Conservation (phyloP, 53 echinoderm and acorn worm species). For the Holothuria leucospilota region DNA sequence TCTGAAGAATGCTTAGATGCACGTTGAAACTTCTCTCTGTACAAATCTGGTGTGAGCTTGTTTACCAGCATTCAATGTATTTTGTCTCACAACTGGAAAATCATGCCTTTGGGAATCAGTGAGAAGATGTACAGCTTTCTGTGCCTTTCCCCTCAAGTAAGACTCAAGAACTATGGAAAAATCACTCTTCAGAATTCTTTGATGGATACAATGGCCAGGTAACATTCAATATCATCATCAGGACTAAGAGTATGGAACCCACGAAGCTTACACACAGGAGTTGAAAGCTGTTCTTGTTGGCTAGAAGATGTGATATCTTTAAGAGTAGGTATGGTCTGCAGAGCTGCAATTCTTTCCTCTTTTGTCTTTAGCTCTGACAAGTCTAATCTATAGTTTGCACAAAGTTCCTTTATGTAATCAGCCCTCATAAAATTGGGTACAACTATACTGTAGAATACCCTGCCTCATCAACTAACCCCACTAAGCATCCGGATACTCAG, state of each 20-base stretch:
- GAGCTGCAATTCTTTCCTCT: too few relatives aligned
- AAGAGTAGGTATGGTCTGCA: too few relatives aligned
- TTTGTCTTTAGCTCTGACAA: too few relatives aligned
- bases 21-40: background rate
- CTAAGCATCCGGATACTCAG: too few relatives aligned
- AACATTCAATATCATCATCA: slow-evolving; percentile 61
- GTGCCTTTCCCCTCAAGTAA: slow-evolving; percentile 65
- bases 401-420: too few relatives aligned
- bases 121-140: slow-evolving; percentile 57
- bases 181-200: slow-evolving; percentile 25
- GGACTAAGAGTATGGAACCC: slow-evolving; percentile 53
- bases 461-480: too few relatives aligned
- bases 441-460: too few relatives aligned
- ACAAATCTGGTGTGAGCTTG: slow-evolving; percentile 29
- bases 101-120: slow-evolving; percentile 43
- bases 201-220: slow-evolving; percentile 33
- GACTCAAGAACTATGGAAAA: too few relatives aligned
- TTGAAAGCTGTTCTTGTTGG: too few relatives aligned
- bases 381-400: too few relatives aligned
- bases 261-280: background rate
- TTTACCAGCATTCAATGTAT: slow-evolving; percentile 52
- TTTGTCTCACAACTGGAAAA: slow-evolving; percentile 42
- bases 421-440: too few relatives aligned
- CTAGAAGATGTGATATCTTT: too few relatives aligned
- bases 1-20: background rate